Evolutionary conservation across 35 echinoderm and acorn worm genomes (phyloP).

Genomic region (Eucidaris tribuloides): DNA sequence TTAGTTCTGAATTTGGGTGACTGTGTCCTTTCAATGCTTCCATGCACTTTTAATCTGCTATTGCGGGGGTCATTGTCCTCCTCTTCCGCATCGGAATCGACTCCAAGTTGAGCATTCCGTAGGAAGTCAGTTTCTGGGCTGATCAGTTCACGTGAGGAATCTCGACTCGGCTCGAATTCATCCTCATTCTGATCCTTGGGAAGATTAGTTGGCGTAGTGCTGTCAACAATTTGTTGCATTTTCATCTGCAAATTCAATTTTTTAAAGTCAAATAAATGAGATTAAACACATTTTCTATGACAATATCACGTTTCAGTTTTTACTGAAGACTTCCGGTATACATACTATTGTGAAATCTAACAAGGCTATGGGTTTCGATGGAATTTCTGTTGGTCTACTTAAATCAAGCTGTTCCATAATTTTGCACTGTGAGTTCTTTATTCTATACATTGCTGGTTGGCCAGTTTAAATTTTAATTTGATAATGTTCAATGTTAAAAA

Average conservation of each 20-base stretch:
- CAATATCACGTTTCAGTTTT: too few species aligned
- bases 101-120: not conserved
- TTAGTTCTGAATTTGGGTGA: not conserved
- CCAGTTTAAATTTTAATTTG: too few species aligned
- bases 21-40: not conserved
- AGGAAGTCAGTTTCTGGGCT: slow-evolving; percentile 24
- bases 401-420: too few species aligned
- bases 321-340: too few species aligned
- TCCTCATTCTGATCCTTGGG: not conserved
- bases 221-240: slow-evolving; percentile 16
- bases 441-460: too few species aligned
- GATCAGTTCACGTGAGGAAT: not conserved
- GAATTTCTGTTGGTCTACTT: too few species aligned
- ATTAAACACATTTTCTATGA: too few species aligned
- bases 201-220: not conserved
- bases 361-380: too few species aligned
- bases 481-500: too few species aligned
- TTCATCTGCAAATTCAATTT: slow-evolving; percentile 7
- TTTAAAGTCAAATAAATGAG: not conserved
- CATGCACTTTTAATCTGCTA: not conserved
- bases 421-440: too few species aligned
- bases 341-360: too few species aligned
- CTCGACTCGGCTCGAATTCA: not conserved
- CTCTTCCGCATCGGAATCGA: not conserved
- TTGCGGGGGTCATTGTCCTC: not conserved